A percentile compares a stretch with the other conserved stretches of the same genome.
These are phyloP conservation scores for Peromyscus eremicus DNA, from an alignment of 2,797 vertebrate species.

Conservation along the genomic window DNA sequence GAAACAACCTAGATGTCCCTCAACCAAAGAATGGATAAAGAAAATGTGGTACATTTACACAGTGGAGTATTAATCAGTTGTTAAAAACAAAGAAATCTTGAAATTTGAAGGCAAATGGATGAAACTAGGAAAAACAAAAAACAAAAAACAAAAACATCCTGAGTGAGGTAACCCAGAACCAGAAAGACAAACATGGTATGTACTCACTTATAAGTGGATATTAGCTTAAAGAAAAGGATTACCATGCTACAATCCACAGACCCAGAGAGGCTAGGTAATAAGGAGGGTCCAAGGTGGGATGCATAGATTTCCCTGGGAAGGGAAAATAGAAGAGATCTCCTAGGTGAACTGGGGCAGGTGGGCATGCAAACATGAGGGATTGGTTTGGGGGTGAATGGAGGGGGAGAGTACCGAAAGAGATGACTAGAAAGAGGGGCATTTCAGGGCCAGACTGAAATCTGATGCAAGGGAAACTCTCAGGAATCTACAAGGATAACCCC, in stretches of 20 bases:
- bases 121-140: background rate
- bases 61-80: background rate
- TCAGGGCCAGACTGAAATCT: background rate
- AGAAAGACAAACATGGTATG: background rate
- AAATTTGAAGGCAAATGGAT: background rate
- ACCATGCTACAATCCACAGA: background rate
- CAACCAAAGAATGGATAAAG: background rate
- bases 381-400: background rate
- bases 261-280: background rate
- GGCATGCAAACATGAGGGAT: background rate
- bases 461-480: too few relatives aligned
- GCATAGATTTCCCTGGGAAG: background rate
- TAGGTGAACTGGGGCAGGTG: background rate
- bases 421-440: background rate
- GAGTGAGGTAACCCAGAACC: background rate
- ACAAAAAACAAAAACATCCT: too few relatives aligned
- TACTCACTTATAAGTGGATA: background rate
- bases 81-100: background rate
- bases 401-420: background rate
- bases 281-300: background rate
- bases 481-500: too few relatives aligned
- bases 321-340: background rate
- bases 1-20: background rate
- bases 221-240: background rate
- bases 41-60: background rate